These are phyloP conservation scores for Microplitis mediator DNA, from an alignment of 1,140 invertebrate species.

Conservation along the genomic window DNA sequence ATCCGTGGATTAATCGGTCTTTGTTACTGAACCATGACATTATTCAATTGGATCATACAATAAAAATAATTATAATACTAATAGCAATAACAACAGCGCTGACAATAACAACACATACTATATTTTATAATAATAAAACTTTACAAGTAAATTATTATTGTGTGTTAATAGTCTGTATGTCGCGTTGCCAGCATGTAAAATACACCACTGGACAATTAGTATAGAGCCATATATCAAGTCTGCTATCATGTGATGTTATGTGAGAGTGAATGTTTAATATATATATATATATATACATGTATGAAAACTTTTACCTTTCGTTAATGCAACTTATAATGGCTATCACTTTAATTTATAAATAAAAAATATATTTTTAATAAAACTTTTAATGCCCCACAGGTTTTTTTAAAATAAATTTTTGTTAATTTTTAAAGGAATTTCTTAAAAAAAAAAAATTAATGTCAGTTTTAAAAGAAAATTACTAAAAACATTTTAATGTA, in stretches of 20 bases:
- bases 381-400: too few relatives aligned
- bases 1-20: constrained; percentile 17
- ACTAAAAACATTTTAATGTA: too few relatives aligned
- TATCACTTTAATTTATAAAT: too few relatives aligned
- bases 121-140: constrained; percentile 20
- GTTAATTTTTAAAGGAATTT: too few relatives aligned
- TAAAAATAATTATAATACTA: constrained; percentile 11
- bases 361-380: too few relatives aligned
- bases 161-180: constrained; percentile 3
- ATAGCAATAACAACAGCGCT: too few relatives aligned
- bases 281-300: neutral
- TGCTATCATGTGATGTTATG: constrained; percentile 2
- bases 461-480: too few relatives aligned
- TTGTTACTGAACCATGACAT: constrained; percentile 14
- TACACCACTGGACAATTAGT: constrained; percentile 6
- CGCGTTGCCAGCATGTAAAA: neutral
- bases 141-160: constrained; percentile 11
- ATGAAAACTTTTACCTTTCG: constrained; percentile 1
- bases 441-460: too few relatives aligned
- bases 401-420: too few relatives aligned
- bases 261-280: neutral
- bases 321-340: neutral
- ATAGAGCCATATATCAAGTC: neutral
- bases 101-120: too few relatives aligned
- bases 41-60: constrained; percentile 23